Evolutionary conservation across 2,888 invertebrate genomes (phyloP).

Genomic region (Gasteruption jaculator): DNA sequence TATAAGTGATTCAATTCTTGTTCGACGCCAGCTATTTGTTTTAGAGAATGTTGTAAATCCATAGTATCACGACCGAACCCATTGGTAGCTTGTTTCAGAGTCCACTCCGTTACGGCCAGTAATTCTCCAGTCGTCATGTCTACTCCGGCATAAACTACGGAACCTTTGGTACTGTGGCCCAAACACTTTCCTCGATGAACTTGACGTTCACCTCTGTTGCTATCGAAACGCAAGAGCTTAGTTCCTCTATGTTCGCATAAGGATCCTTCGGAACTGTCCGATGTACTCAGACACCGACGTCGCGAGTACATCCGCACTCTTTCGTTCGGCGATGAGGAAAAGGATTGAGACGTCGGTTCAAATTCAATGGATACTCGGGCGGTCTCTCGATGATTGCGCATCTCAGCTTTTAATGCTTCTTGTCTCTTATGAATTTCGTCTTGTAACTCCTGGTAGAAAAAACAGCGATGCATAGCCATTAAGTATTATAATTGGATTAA

Average conservation of each 20-base stretch:
- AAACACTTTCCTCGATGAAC: constrained; percentile 74
- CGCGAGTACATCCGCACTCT: constrained; percentile 39
- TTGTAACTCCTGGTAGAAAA: constrained; percentile 61
- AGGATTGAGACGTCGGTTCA: constrained; percentile 32
- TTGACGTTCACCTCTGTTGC: constrained; percentile 56
- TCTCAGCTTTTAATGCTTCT: constrained; percentile 70
- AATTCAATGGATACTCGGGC: constrained; percentile 30
- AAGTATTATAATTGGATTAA: too few species aligned
- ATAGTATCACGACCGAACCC: constrained; percentile 21
- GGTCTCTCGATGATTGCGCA: constrained; percentile 53
- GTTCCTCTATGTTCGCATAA: constrained; percentile 58
- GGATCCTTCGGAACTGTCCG: constrained; percentile 57
- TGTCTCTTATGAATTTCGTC: constrained; percentile 76
- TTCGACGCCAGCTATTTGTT: constrained; percentile 66
- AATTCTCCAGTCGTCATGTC: constrained; percentile 71
- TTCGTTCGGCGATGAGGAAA: constrained; percentile 45
- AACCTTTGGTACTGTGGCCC: constrained; percentile 71
- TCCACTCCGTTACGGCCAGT: constrained; percentile 75
- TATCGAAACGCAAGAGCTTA: constrained; percentile 55
- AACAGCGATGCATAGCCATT: too few species aligned
- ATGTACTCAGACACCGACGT: constrained; percentile 53
- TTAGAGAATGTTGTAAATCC: constrained; percentile 50
- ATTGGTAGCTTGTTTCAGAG: constrained; percentile 48
- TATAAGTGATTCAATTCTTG: constrained; percentile 72
- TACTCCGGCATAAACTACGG: constrained; percentile 71